Evolutionary conservation across 2,888 invertebrate species (phyloP), one percentile per base, ranked within the genome.

Genomic region (Pristionchus entomophagus): DNA sequence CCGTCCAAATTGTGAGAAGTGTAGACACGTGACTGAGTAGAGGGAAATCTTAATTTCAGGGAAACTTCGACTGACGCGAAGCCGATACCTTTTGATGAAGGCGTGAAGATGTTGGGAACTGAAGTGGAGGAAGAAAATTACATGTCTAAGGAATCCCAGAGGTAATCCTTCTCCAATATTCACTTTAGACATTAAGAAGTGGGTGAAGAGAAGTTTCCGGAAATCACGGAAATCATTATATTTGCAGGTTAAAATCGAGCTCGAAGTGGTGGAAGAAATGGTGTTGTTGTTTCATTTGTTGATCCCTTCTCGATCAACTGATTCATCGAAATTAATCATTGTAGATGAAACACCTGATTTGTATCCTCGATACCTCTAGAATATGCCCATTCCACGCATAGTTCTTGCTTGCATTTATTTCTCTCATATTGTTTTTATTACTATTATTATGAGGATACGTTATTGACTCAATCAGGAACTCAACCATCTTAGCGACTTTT

Each of bases 61-160:
- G 88, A 45, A 87, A 86, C 65, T 32, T 88, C 84, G 84, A 91
- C 88, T 86, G 90, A 89, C 86, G 73, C 91, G 51, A 92, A 92
- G 87, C 91, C 91, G 69, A 92, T 92, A 91, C 91, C 90, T 17
- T 91, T 92, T 53, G 92, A 93, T 86, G 93, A 93, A 87, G 93
- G 93, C 93, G 84, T 92, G 73, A 87, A 89, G 83, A 91, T 92
- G 84, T 86, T 93, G 77, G 92, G 93, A 73, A 90, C 91, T 45
- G 90, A 89, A 73, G 88, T 88, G 45, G 88, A 88, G 38, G 91
- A 91, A 62, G 92, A 90, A 26, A 91, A 56, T 17, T 81, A 65
- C 22, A 84, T 38, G 12, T 22, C 65, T 3, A 88, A 65, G 26
- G 87, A 82, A 88, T 87, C 26, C 65, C 86, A 62, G 38, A 82